These are phyloP conservation scores for Drosophila melanosoma DNA, from an alignment of 2,888 invertebrate genomes.

Conservation along the genomic window DNA sequence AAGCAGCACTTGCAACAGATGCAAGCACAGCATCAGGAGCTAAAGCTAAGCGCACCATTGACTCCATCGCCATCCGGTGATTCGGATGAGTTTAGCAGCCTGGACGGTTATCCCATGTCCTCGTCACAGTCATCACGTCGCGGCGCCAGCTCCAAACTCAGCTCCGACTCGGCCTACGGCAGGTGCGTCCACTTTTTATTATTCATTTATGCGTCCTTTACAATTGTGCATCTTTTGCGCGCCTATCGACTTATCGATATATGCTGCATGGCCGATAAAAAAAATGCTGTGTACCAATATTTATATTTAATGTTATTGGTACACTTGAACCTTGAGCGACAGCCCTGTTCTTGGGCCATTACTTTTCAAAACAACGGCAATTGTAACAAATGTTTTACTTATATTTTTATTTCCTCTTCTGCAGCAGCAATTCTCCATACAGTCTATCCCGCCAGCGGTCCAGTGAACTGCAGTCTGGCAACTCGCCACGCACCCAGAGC, in stretches of 20 bases:
- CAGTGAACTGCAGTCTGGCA: conserved; percentile 74
- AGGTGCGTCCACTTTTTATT: conserved; percentile 87
- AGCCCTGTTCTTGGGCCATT: neutral
- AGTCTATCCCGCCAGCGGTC: conserved; percentile 88
- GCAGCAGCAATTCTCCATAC: conserved; percentile 64
- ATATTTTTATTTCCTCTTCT: neutral
- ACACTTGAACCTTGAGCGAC: neutral
- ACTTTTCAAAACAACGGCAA: neutral
- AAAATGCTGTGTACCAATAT: neutral
- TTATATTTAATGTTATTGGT: neutral
- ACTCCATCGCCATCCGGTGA: conserved; percentile 72
- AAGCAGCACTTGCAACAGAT: conserved; percentile 24
- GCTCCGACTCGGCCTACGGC: conserved; percentile 93
- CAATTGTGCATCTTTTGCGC: neutral
- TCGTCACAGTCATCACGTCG: conserved; percentile 75
- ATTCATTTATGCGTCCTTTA: neutral
- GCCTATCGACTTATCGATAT: neutral
- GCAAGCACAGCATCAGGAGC: conserved; percentile 18
- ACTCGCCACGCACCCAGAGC: conserved; percentile 34
- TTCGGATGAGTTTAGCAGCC: conserved; percentile 84
- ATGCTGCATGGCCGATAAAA: neutral
- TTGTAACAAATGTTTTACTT: neutral
- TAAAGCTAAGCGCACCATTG: conserved; percentile 35
- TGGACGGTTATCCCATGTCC: conserved; percentile 82
- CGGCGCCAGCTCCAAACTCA: conserved; percentile 82